Percentiles rank a stretch among this genome's conserved stretches.
phyloP scores from a whole-genome alignment of 1,140 invertebrate genomes.

The Chelonus insularis region DNA sequence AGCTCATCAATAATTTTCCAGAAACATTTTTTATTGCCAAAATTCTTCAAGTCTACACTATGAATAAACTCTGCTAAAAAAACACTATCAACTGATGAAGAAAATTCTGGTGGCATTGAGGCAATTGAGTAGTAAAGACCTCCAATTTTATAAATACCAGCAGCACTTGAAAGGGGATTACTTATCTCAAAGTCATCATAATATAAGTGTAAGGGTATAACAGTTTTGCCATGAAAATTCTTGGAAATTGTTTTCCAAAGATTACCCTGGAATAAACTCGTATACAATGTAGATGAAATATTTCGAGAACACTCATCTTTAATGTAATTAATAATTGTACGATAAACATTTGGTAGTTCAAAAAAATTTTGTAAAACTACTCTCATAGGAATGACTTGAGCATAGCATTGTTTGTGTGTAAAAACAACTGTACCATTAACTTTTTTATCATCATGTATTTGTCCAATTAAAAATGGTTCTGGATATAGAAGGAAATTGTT shows the following conservation, averaged over 20 bases:
- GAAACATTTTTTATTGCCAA: constrained; percentile 5
- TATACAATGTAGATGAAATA: neutral
- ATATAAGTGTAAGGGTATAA: neutral
- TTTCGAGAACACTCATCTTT: neutral
- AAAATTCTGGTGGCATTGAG: neutral
- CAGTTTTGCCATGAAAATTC: neutral
- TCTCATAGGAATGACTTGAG: constrained; percentile 7
- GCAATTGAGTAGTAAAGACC: neutral
- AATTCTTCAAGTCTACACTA: neutral
- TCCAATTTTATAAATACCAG: constrained; percentile 8
- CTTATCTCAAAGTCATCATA: constrained; percentile 8
- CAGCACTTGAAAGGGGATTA: neutral
- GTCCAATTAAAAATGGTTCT: constrained; percentile 12
- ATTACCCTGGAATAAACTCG: constrained; percentile 19
- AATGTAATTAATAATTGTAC: constrained; percentile 3
- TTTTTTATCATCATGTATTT: constrained; percentile 13
- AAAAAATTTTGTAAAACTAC: constrained; percentile 10
- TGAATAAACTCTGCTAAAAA: constrained; percentile 1
- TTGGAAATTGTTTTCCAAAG: constrained; percentile 1
- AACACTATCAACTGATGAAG: neutral
- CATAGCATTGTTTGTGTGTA: constrained; percentile 20
- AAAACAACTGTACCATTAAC: constrained; percentile 14
- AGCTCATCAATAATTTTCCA: neutral
- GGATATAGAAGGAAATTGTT: constrained; percentile 16
- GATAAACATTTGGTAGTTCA: constrained; percentile 6